These are phyloP conservation scores for Lepus townsendii DNA, from an alignment of 2,797 vertebrate genomes.

Conservation along the genomic window DNA sequence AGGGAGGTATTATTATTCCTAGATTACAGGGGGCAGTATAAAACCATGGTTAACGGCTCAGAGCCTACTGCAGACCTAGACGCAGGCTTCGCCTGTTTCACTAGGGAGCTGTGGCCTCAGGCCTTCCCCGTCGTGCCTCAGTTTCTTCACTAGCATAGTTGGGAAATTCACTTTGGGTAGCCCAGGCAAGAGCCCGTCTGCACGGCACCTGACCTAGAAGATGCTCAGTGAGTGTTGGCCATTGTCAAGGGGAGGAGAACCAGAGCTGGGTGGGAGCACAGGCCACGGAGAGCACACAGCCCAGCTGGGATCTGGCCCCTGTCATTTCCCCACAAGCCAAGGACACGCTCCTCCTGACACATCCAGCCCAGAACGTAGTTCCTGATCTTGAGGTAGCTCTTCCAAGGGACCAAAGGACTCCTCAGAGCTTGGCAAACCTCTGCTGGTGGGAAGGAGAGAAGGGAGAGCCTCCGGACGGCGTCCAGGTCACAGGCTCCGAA, in stretches of 20 bases:
- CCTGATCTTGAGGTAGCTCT: background rate
- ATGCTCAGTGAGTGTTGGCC: background rate
- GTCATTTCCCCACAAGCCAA: background rate
- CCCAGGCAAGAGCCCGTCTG: background rate
- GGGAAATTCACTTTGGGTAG: background rate
- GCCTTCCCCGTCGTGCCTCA: background rate
- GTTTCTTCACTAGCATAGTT: slow-evolving; percentile 3
- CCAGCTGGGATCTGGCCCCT: background rate
- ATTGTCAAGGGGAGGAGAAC: background rate
- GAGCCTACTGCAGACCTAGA: background rate
- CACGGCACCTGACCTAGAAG: background rate
- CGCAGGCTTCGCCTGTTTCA: background rate
- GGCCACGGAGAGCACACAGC: background rate
- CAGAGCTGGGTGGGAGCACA: background rate
- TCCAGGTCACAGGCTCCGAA: background rate
- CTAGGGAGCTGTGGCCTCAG: background rate
- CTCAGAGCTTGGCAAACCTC: background rate
- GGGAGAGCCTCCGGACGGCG: background rate
- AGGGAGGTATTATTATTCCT: slow-evolving; percentile 72
- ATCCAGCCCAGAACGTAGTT: background rate
- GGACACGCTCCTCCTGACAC: background rate
- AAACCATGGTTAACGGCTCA: slow-evolving; percentile 65
- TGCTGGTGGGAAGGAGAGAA: background rate
- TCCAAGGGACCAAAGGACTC: background rate
- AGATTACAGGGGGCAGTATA: slow-evolving; percentile 82